These are phyloP conservation scores for Hirtodrosophila trivittata DNA, from an alignment of 2,888 invertebrate genomes.

Conservation along the genomic window DNA sequence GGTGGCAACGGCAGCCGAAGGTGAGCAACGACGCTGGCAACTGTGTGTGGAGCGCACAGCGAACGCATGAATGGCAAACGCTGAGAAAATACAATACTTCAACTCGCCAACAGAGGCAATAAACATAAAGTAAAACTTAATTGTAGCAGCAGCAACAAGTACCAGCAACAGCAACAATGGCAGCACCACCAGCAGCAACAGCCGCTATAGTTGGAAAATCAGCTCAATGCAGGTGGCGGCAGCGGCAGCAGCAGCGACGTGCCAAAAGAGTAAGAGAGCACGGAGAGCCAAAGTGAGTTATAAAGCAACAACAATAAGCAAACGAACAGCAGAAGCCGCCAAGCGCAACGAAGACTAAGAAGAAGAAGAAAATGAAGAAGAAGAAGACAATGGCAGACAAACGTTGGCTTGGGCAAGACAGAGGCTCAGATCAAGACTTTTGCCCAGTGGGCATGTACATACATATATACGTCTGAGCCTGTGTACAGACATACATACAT, in stretches of 20 bases:
- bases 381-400: slow-evolving; percentile 23
- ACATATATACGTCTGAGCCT: neutral
- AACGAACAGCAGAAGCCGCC: slow-evolving; percentile 66
- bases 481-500: slow-evolving; percentile 4
- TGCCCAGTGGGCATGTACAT: slow-evolving; percentile 47
- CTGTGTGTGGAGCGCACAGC: slow-evolving; percentile 55
- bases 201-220: slow-evolving; percentile 15
- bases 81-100: slow-evolving; percentile 43
- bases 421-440: slow-evolving; percentile 55
- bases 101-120: slow-evolving; percentile 50
- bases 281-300: slow-evolving; percentile 25
- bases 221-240: slow-evolving; percentile 40
- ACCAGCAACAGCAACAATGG: slow-evolving; percentile 25
- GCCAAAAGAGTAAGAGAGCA: slow-evolving; percentile 41
- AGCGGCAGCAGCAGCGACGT: slow-evolving; percentile 2
- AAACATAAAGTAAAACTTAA: slow-evolving; percentile 75
- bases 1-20: slow-evolving; percentile 42
- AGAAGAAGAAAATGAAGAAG: slow-evolving; percentile 44
- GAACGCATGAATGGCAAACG: slow-evolving; percentile 60
- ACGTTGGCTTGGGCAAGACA: slow-evolving; percentile 43
- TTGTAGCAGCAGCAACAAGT: slow-evolving; percentile 58
- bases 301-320: slow-evolving; percentile 33
- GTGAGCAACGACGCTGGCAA: slow-evolving; percentile 61
- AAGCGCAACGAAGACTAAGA: slow-evolving; percentile 65
- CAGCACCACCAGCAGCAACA: slow-evolving; percentile 13